Base-by-base conservation (phyloP, 2,888 invertebrate species). In the Sarcophaga subvicina region DNA sequence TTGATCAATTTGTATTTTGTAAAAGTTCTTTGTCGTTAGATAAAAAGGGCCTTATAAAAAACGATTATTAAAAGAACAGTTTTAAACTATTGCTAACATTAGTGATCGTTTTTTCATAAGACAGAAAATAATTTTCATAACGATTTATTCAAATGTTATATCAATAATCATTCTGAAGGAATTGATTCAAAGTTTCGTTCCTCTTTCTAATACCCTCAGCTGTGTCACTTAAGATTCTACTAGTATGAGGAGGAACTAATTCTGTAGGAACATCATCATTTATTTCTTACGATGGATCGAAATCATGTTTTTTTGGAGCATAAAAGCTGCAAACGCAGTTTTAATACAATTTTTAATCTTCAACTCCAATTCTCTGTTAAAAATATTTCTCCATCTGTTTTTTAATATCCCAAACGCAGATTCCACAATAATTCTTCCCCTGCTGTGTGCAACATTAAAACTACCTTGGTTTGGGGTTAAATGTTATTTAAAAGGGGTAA, bases 401-500 rank as follows among this genome's bases (percentile, higher is more conserved):
- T 54, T 54, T 54, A 54, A 6, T 54, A 54, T 54, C 17, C 54
- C 54, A 54, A 54, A 54, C 12, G 54, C 54, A 54, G 54, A 54
- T 54, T 54, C 54, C 11, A 54, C 14, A 54, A 54, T 17, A 12
- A 54, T 54, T 54, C 11, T 54, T 54, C 27, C 3, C 25, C 25
- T 25, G 25, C 25, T 25, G 3, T 25, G 25, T 25, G 25, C 25
- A 25, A 25, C 10, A n/a, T 78, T 78, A 25, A 78, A 78, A 17
- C 54, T 59, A 14, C 69, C 45, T 45, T 66, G 54, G 14, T 45
- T n/a, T 45, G 8, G 14, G 2, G 77, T 66, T n/a, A 77, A 54
- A 20, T 67, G 77, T n/a, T 63, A 66, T 45, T 77, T 83, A 25
- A 83, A 83, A 14, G 72, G 72, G 3, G 83, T 83, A 2, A 83